Evolutionary conservation across 1,140 invertebrate species (phyloP).

Genomic region (Brachionus koreanus): DNA sequence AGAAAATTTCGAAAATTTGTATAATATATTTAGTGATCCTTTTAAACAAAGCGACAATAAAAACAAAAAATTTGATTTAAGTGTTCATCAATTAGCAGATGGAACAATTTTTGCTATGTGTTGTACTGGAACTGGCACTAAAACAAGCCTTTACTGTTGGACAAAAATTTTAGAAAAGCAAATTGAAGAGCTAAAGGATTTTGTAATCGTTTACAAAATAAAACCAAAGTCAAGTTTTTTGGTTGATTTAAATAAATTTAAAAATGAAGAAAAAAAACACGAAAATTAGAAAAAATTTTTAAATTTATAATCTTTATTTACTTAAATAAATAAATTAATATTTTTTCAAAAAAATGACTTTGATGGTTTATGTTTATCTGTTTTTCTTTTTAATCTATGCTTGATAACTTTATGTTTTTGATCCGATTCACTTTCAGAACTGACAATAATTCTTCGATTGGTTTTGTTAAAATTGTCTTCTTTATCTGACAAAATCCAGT

Average conservation of each 20-base stretch:
- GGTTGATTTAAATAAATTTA: conserved; percentile 5
- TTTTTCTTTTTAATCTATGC: neutral
- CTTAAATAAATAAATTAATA: neutral
- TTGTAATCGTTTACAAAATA: neutral
- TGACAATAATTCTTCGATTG: neutral
- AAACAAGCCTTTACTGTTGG: conserved; percentile 84
- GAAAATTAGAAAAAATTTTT: neutral
- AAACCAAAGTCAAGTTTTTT: conserved; percentile 19
- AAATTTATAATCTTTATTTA: neutral
- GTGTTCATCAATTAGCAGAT: conserved; percentile 85
- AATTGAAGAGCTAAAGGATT: conserved; percentile 1
- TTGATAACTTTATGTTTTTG: neutral
- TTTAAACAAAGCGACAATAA: conserved; percentile 46
- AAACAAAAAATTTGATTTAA: conserved; percentile 24
- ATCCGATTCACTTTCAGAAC: neutral
- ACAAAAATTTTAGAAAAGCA: conserved; percentile 57
- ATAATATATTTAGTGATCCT: conserved; percentile 4
- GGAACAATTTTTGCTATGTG: conserved; percentile 80
- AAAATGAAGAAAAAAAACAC: neutral
- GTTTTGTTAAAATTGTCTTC: neutral
- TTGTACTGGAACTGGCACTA: conserved; percentile 70
- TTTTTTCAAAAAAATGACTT: neutral
- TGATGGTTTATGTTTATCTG: neutral
- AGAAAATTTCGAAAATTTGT: conserved; percentile 30
- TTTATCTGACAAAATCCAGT: neutral